Evolutionary conservation across 2,888 invertebrate genomes (phyloP).

Genomic region (Julus scanicus): DNA sequence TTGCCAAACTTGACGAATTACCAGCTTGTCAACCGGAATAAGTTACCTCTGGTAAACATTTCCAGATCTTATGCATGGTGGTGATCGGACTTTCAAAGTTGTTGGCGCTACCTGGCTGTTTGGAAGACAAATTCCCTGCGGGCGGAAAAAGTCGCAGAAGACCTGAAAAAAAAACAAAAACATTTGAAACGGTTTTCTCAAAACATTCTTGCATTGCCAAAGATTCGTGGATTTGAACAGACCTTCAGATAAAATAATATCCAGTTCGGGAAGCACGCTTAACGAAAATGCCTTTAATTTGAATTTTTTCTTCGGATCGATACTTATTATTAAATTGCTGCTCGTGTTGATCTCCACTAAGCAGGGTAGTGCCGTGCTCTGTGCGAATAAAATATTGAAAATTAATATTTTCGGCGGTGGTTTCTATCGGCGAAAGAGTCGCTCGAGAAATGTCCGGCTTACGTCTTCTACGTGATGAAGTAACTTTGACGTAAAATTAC

Average conservation of each 20-base stretch:
- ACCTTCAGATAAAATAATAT: slow-evolving; percentile 51
- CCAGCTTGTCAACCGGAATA: neutral
- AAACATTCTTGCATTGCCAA: neutral
- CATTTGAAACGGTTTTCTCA: neutral
- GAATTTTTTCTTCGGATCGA: slow-evolving; percentile 54
- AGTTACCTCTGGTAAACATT: neutral
- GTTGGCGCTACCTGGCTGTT: neutral
- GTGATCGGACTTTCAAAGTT: neutral
- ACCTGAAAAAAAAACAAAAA: neutral
- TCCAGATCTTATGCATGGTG: neutral
- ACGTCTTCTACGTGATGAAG: slow-evolving; percentile 56
- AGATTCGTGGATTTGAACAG: neutral
- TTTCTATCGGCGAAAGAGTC: neutral
- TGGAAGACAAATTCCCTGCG: neutral
- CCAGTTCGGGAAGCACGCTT: slow-evolving; percentile 50
- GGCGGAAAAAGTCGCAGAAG: neutral
- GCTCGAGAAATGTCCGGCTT: neutral
- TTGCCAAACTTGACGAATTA: neutral
- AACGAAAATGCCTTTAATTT: slow-evolving; percentile 47
- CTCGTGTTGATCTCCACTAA: slow-evolving; percentile 53
- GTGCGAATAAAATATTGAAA: neutral
- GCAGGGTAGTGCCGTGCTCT: slow-evolving; percentile 50
- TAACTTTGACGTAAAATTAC: slow-evolving; percentile 50
- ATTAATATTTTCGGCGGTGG: neutral
- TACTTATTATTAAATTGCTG: slow-evolving; percentile 49